Conservation (phyloP, 2,888 invertebrate genomes). For the Ornithoptera priamus region DNA sequence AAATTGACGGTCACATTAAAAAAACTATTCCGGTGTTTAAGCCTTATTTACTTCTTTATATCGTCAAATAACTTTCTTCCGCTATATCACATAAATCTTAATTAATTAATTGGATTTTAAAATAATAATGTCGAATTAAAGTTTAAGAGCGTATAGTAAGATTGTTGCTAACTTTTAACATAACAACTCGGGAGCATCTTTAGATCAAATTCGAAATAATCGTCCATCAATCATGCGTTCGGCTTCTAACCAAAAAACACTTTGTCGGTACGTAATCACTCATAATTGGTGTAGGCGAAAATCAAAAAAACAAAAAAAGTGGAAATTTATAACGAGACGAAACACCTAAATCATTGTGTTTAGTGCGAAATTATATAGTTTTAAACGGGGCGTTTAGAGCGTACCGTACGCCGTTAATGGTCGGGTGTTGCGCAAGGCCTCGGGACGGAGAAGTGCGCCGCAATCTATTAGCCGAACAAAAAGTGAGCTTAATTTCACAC, state of each 20-base stretch:
- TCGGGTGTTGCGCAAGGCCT: conserved; percentile 65
- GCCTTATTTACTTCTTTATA: no score
- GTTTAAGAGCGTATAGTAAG: conserved; percentile 47
- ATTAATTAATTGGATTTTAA: not conserved
- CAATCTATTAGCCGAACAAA: conserved; percentile 73
- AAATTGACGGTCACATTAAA: no score
- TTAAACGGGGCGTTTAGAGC: conserved; percentile 71
- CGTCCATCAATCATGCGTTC: conserved; percentile 71
- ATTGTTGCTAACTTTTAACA: conserved; percentile 51
- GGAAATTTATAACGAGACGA: conserved; percentile 75
- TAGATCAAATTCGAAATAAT: conserved; percentile 71
- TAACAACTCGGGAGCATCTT: conserved; percentile 70
- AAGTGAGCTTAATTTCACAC: conserved; percentile 77
- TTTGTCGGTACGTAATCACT: conserved; percentile 63
- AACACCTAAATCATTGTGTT: conserved; percentile 74
- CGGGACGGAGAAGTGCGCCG: conserved; percentile 61
- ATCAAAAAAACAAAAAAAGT: conserved; percentile 57
- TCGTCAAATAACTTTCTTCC: no score
- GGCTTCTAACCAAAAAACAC: conserved; percentile 56
- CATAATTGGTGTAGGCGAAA: conserved; percentile 64
- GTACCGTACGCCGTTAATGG: conserved; percentile 67
- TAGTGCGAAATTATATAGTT: conserved; percentile 78
- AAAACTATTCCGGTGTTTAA: no score
- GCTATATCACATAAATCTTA: not conserved
- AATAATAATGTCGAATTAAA: conserved; percentile 16